phyloP scores from a whole-genome alignment of 2,113 vertebrate genomes.

The Peromyscus polionotus region DNA sequence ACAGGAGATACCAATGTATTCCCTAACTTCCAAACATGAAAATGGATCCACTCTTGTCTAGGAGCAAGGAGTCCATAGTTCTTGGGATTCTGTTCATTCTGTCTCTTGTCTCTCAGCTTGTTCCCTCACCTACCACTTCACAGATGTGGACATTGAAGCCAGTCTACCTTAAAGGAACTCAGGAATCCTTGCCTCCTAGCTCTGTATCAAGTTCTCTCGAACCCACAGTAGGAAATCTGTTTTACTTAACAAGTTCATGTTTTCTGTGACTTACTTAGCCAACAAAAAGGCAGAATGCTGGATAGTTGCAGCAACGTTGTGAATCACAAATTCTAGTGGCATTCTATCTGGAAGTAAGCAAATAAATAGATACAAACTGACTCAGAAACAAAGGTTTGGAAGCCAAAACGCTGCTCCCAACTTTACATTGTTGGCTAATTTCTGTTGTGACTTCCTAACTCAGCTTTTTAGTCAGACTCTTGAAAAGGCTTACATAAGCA shows the following conservation, averaged over 20 bases:
- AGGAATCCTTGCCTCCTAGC: background rate
- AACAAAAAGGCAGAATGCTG: background rate
- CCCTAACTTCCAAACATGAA: slow-evolving; percentile 8
- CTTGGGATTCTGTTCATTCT: background rate
- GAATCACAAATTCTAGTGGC: background rate
- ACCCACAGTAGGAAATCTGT: background rate
- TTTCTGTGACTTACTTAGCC: background rate
- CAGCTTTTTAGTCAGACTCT: background rate
- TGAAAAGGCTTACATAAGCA: background rate
- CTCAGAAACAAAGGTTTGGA: background rate
- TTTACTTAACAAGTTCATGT: background rate
- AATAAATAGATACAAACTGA: background rate
- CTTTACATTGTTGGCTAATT: background rate
- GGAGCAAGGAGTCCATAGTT: background rate
- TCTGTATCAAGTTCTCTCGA: background rate
- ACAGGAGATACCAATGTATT: background rate
- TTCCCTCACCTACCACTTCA: background rate
- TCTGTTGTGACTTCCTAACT: slow-evolving; percentile 17
- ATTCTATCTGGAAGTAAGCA: background rate
- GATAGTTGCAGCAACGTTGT: background rate
- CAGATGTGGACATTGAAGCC: background rate
- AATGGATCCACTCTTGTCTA: background rate
- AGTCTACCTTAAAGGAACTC: background rate
- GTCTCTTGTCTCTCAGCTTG: background rate
- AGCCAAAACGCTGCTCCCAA: background rate